Evolutionary conservation across 1,140 invertebrate species (phyloP), one percentile per base, ranked within the genome.

Genomic region (Amphibalanus amphitrite): DNA sequence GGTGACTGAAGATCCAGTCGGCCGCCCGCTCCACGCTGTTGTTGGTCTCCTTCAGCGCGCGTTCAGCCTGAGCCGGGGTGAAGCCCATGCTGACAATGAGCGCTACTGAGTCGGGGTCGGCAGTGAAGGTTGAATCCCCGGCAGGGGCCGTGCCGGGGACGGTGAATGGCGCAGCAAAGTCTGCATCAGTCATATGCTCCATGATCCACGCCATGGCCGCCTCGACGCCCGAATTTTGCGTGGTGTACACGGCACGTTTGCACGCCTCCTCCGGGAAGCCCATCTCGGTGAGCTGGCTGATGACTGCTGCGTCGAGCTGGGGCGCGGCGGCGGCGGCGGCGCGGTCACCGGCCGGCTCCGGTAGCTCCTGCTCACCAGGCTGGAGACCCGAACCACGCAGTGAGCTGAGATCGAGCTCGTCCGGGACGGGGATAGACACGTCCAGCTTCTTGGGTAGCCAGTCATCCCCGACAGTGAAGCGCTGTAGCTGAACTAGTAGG

Each of bases 1-100:
- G 85, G 81, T 96, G 93, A 77, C 89, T 94, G 80, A 98, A 97
- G 75, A 98, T 93, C 94, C 95, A 99, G 80, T 98, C 95, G 40
- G 89, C 87, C n/a, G 96, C 95, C 69, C 93, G 84, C 78, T 95
- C 91, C 28, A 95, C 82, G 82, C 95, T 91, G 76, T 96, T 96
- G 77, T 89, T 86, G 67, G 94, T 97, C 28, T 88, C 89, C 78
- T 88, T 88, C 0, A 99, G 82, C 29, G 95, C 95, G 77, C 87
- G 88, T 0, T 82, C 82, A 0, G 93, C 92, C 78, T 97, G 92
- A 3, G 86, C 83, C 71, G 84, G 80, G 17, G 86, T 88, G 79
- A 98, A 97, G 17, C 95, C 95, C 92, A 98, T 95, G 33, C 83
- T 81, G 81, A 89, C 88, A 6, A 98, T 86, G 77, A 85, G 88